Conservation (phyloP, 2,113 vertebrate genomes). For the Erpornis zantholeuca region DNA sequence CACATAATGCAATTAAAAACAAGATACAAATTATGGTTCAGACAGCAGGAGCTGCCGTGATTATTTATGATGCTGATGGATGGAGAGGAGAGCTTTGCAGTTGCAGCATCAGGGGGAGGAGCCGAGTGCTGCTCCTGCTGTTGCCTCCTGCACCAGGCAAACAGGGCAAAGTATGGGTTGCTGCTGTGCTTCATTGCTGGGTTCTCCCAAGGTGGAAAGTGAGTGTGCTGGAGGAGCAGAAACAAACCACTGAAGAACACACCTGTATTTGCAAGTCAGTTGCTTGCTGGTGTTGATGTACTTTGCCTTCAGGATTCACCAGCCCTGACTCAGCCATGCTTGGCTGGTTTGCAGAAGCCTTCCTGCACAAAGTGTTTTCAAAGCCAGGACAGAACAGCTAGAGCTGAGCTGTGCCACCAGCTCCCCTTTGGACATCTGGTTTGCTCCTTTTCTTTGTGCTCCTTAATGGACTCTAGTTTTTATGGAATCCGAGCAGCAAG, state of each 20-base stretch:
- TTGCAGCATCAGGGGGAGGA: neutral
- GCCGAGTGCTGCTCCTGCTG: rapidly evolving
- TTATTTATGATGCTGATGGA: neutral
- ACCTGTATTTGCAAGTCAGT: neutral
- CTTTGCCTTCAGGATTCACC: neutral
- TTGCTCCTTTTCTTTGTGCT: neutral
- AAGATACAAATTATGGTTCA: neutral
- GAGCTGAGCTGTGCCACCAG: neutral
- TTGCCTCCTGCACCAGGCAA: neutral
- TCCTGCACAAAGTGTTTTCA: neutral
- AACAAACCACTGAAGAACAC: neutral
- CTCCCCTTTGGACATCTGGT: neutral
- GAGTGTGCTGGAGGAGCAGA: neutral
- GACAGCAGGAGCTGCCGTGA: neutral
- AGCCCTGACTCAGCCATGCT: rapidly evolving
- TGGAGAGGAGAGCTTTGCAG: neutral
- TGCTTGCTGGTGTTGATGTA: neutral
- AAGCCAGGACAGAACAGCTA: neutral
- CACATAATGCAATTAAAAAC: neutral
- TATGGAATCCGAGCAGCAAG: neutral
- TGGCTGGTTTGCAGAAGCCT: neutral
- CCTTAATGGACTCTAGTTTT: neutral
- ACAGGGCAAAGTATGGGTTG: rapidly evolving
- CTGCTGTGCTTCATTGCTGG: neutral
- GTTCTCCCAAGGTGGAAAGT: neutral